Conservation (phyloP, 2,113 vertebrate genomes). For the Silurus meridionalis region DNA sequence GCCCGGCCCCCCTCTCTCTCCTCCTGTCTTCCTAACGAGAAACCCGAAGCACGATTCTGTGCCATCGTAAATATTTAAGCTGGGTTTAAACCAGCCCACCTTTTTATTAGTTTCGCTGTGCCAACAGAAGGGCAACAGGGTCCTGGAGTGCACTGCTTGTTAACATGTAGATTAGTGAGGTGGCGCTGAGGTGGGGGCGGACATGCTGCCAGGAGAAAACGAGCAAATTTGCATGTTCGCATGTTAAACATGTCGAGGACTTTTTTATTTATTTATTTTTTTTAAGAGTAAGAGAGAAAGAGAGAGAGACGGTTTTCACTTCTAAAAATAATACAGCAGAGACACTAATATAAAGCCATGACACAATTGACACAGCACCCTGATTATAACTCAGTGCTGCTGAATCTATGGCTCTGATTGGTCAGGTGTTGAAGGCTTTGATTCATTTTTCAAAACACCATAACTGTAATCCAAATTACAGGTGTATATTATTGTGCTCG, state of each 20-base stretch:
- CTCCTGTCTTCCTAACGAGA: slow-evolving; percentile 62
- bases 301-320: neutral
- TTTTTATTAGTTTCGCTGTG: slow-evolving; percentile 67
- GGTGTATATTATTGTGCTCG: neutral
- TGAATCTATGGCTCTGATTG: neutral
- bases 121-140: slow-evolving; percentile 68
- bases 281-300: slow-evolving; percentile 54
- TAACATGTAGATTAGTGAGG: slow-evolving; percentile 76
- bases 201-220: slow-evolving; percentile 60
- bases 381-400: neutral
- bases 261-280: too few relatives aligned
- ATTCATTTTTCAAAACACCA: neutral
- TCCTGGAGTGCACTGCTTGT: slow-evolving; percentile 69
- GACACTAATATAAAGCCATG: neutral
- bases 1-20: slow-evolving; percentile 47
- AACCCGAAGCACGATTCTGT: slow-evolving; percentile 65
- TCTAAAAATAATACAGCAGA: slow-evolving; percentile 13
- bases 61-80: slow-evolving; percentile 77
- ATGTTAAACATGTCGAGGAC: slow-evolving; percentile 54
- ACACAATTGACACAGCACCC: neutral
- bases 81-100: slow-evolving; percentile 64
- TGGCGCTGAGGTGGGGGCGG: slow-evolving; percentile 58
- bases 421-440: slow-evolving; percentile 2
- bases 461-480: neutral
- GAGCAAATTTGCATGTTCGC: slow-evolving; percentile 75